phyloP scores from a whole-genome alignment of 2,113 vertebrate species.

The Plecotus auritus region DNA sequence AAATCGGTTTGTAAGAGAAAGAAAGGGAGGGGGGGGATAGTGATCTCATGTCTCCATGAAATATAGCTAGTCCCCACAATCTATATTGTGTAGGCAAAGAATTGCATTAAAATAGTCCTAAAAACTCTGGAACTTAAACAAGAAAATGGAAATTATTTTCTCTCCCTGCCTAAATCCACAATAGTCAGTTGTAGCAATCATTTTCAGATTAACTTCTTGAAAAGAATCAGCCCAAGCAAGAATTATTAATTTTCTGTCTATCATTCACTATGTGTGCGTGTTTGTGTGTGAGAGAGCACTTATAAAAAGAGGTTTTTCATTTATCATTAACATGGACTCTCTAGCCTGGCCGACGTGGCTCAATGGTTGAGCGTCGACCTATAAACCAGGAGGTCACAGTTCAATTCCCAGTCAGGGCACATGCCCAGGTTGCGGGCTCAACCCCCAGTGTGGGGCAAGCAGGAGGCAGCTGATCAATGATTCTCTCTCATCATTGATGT shows the following conservation, averaged over 20 bases:
- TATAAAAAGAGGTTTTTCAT: background rate
- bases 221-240: background rate
- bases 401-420: no score
- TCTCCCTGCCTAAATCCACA: background rate
- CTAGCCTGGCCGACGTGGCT: no score
- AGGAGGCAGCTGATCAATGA: no score
- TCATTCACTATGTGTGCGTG: background rate
- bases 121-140: background rate
- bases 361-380: no score
- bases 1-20: background rate
- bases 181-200: background rate
- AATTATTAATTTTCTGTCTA: background rate
- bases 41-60: background rate
- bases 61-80: background rate
- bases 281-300: no score
- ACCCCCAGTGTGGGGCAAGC: no score
- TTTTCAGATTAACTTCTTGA: background rate
- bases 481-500: no score
- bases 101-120: background rate
- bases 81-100: background rate
- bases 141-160: background rate
- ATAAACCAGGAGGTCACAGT: no score
- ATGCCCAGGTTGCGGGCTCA: no score
- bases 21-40: background rate
- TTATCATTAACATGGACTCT: background rate